Percentiles rank a stretch among this genome's conserved stretches.
These are phyloP conservation scores for Zootermopsis nevadensis DNA, from an alignment of 2,888 invertebrate species.

Conservation along the genomic window DNA sequence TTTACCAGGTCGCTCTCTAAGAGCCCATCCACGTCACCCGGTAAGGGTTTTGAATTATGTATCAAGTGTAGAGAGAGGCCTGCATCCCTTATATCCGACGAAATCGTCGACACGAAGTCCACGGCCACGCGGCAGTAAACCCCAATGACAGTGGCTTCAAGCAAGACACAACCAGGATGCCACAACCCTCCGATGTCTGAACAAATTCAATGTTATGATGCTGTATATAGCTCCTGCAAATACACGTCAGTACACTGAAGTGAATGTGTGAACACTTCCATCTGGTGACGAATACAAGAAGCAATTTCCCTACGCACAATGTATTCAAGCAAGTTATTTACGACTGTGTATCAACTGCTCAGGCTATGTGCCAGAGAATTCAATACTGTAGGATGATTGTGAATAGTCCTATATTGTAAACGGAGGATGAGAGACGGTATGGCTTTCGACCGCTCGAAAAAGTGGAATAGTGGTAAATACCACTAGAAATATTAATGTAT, in stretches of 20 bases:
- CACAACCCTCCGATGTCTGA: neutral
- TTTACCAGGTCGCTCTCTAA: conserved; percentile 48
- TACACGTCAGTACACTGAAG: neutral
- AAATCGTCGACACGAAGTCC: conserved; percentile 35
- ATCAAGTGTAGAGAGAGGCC: conserved; percentile 16
- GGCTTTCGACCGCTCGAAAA: too few species aligned
- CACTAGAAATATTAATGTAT: too few species aligned
- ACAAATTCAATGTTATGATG: conserved; percentile 20
- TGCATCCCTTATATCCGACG: neutral
- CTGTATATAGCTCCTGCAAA: neutral
- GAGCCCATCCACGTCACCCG: conserved; percentile 48
- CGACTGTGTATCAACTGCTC: too few species aligned
- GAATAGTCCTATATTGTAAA: too few species aligned
- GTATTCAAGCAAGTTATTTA: too few species aligned
- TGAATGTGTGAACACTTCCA: neutral
- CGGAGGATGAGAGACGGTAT: too few species aligned
- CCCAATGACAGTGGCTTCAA: conserved; percentile 36
- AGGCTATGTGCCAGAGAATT: too few species aligned
- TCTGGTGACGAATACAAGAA: too few species aligned
- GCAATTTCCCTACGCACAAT: too few species aligned
- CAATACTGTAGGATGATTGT: too few species aligned
- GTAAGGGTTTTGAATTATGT: conserved; percentile 48
- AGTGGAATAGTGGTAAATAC: too few species aligned
- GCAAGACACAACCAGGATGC: conserved; percentile 26
- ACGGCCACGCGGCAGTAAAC: neutral